These are phyloP conservation scores for Ectropis grisescens DNA, from an alignment of 1,140 invertebrate species.

Conservation along the genomic window DNA sequence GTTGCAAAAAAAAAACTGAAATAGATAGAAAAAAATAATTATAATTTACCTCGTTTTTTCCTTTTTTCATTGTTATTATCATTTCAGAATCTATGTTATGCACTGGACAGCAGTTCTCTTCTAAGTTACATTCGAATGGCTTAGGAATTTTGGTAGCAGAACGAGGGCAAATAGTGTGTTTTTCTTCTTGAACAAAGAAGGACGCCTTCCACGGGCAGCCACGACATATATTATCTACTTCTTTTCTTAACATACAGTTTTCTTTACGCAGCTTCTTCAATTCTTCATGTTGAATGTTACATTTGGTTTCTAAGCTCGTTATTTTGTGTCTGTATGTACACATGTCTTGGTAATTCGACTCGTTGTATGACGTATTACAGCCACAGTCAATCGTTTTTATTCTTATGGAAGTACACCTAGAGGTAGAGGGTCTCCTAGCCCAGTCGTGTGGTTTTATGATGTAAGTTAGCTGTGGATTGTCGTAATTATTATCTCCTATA, in stretches of 20 bases:
- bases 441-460: no score
- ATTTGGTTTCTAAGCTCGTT: slow-evolving; percentile 27
- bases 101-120: slow-evolving; percentile 11
- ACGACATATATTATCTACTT: slow-evolving; percentile 26
- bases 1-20: no score
- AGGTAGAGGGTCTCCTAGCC: no score
- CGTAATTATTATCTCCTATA: no score
- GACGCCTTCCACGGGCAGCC: slow-evolving; percentile 5
- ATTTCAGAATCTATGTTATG: slow-evolving; percentile 48
- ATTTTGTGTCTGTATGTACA: no score
- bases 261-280: slow-evolving; percentile 34
- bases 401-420: no score
- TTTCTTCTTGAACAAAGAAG: not conserved
- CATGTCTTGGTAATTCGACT: no score
- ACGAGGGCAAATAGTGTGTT: slow-evolving; percentile 6
- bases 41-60: slow-evolving; percentile 48
- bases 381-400: no score
- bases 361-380: no score
- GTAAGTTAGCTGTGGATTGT: no score
- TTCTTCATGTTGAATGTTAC: slow-evolving; percentile 27
- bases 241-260: slow-evolving; percentile 30
- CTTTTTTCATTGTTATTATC: slow-evolving; percentile 55
- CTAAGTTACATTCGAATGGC: slow-evolving; percentile 20
- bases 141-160: no score
- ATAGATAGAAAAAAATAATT: no score